These are phyloP conservation scores for Platyscapa corneri DNA, from an alignment of 1,140 invertebrate species.

Conservation along the genomic window DNA sequence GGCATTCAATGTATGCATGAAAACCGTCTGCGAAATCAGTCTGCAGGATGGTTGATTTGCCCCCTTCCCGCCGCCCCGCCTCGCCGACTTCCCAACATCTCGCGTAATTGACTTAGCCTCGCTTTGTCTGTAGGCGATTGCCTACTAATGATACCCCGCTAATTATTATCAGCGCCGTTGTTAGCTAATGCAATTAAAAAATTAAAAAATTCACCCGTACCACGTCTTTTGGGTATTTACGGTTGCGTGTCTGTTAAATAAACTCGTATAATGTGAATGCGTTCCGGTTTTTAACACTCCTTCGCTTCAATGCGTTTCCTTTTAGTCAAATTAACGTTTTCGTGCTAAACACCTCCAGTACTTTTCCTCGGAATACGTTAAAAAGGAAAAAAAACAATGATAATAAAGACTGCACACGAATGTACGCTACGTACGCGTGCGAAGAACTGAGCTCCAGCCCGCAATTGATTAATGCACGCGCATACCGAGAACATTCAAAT, in stretches of 20 bases:
- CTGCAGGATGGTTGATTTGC: not conserved
- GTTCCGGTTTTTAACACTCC: not conserved
- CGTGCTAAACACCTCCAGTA: not conserved
- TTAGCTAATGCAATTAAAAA: not conserved
- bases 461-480: no score
- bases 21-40: not conserved
- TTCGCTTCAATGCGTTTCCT: not conserved
- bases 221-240: not conserved
- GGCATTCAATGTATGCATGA: not conserved
- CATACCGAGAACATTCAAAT: no score
- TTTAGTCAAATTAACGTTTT: slow-evolving; percentile 5
- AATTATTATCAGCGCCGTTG: not conserved
- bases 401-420: not conserved
- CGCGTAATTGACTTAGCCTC: not conserved
- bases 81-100: not conserved
- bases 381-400: not conserved
- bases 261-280: not conserved
- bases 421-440: no score
- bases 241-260: not conserved
- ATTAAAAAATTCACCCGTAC: not conserved
- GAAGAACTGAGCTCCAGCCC: no score
- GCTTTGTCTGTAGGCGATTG: not conserved
- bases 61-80: no score
- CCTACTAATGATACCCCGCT: not conserved
- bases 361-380: not conserved